Conservation (phyloP, 2,797 vertebrate species). For the Petrocephalus schoutedeni region DNA sequence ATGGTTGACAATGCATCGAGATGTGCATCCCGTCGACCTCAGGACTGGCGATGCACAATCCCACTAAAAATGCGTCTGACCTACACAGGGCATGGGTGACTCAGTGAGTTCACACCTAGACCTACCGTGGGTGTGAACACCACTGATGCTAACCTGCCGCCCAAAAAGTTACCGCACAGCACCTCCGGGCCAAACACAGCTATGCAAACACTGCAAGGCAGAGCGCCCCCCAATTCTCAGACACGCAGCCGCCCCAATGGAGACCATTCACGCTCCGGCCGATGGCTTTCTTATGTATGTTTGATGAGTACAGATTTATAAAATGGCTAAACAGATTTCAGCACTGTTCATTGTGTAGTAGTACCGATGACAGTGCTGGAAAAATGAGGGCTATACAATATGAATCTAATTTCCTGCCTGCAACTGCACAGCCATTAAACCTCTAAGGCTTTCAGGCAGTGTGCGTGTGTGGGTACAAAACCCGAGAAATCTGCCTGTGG, state of each 20-base stretch:
- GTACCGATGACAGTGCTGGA: not conserved
- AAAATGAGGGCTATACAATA: not conserved
- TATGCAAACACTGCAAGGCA: not conserved
- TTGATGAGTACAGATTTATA: slow-evolving; percentile 3
- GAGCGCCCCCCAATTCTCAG: not conserved
- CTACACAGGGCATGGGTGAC: not conserved
- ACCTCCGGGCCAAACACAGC: not conserved
- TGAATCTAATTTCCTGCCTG: slow-evolving; percentile 10
- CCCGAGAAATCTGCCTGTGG: slow-evolving; percentile 23
- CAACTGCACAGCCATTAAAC: slow-evolving; percentile 14
- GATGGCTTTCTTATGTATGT: not conserved
- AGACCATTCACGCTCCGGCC: not conserved
- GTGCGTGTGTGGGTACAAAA: not conserved
- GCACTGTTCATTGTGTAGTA: not conserved
- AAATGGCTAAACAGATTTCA: slow-evolving; percentile 9
- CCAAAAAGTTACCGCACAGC: not conserved
- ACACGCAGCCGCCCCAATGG: not conserved
- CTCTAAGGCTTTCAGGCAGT: not conserved
- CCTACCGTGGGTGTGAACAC: not conserved
- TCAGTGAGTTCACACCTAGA: not conserved
- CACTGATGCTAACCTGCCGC: not conserved
- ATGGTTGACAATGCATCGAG: not conserved
- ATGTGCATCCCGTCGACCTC: not conserved
- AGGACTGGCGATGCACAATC: not conserved
- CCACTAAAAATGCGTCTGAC: not conserved